These are phyloP conservation scores for Petrocephalus microphthalmus DNA, from an alignment of 2,113 vertebrate species.

Conservation along the genomic window DNA sequence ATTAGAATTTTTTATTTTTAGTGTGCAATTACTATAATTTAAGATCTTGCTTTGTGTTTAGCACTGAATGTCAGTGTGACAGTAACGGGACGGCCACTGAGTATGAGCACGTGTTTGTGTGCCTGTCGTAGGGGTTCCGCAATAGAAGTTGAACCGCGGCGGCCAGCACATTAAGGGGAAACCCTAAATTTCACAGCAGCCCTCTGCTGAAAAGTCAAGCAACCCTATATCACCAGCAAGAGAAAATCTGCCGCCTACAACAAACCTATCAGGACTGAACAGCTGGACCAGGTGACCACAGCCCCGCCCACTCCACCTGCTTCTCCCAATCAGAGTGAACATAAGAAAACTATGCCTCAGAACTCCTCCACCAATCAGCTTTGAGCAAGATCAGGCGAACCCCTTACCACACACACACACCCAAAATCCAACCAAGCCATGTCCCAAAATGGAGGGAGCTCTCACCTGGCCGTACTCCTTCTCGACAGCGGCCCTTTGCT, in stretches of 20 bases:
- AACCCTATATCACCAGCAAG: not conserved
- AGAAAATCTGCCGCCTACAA: not conserved
- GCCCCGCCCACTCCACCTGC: not conserved
- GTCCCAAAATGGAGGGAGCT: not conserved
- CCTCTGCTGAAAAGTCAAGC: not conserved
- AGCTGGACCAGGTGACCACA: not conserved
- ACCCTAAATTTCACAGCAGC: not conserved
- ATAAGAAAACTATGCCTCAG: not conserved
- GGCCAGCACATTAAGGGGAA: not conserved
- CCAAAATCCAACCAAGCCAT: not conserved
- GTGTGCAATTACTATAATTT: not conserved
- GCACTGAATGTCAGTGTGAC: not conserved
- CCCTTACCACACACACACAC: not conserved
- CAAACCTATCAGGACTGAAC: not conserved
- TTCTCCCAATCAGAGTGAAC: not conserved
- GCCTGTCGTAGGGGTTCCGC: not conserved
- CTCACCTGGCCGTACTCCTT: constrained; percentile 84
- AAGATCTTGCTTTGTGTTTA: not conserved
- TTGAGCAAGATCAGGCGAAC: not conserved
- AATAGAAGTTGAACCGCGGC: not conserved
- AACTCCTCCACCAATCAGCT: not conserved
- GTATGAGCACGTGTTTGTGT: not conserved
- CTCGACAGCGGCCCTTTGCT: constrained; percentile 80
- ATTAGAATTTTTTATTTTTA: not conserved
- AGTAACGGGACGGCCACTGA: not conserved